Evolutionary conservation across 2,888 invertebrate genomes (phyloP).

Genomic region (Zelleria hepariella): DNA sequence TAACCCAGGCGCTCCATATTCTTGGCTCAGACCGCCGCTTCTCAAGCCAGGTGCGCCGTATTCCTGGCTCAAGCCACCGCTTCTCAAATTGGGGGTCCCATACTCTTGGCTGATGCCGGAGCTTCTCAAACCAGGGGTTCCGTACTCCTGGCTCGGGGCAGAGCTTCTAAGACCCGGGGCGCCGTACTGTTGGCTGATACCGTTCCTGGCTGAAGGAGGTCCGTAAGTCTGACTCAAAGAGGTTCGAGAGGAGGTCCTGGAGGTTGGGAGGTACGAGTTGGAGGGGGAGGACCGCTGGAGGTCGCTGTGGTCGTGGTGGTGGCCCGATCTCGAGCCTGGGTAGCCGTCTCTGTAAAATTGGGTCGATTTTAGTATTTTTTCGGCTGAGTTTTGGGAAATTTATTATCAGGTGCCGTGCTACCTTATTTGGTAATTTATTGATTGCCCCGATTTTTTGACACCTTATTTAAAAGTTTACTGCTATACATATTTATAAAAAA

Average conservation of each 20-base stretch:
- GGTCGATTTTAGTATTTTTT: neutral
- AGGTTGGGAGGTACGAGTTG: neutral
- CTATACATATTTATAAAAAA: too few relatives aligned
- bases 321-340: slow-evolving; percentile 28
- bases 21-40: neutral
- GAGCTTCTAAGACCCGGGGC: slow-evolving; percentile 7
- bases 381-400: neutral
- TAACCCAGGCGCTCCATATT: slow-evolving; percentile 18
- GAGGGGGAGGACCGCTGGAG: neutral
- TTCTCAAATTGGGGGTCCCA: slow-evolving; percentile 23
- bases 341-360: slow-evolving; percentile 41
- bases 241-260: neutral
- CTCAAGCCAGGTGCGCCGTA: slow-evolving; percentile 32
- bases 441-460: too few relatives aligned
- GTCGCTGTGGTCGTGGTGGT: slow-evolving; percentile 19
- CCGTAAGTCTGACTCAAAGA: slow-evolving; percentile 19
- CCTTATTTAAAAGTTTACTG: too few relatives aligned
- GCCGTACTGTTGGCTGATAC: slow-evolving; percentile 25
- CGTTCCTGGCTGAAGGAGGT: slow-evolving; percentile 16
- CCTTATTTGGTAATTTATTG: too few relatives aligned
- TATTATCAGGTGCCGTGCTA: too few relatives aligned
- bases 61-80: slow-evolving; percentile 16
- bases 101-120: slow-evolving; percentile 25
- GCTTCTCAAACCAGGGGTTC: slow-evolving; percentile 13
- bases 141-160: slow-evolving; percentile 21